Evolutionary conservation across 1,140 invertebrate species (phyloP).

Genomic region (Calephelis virginiensis): DNA sequence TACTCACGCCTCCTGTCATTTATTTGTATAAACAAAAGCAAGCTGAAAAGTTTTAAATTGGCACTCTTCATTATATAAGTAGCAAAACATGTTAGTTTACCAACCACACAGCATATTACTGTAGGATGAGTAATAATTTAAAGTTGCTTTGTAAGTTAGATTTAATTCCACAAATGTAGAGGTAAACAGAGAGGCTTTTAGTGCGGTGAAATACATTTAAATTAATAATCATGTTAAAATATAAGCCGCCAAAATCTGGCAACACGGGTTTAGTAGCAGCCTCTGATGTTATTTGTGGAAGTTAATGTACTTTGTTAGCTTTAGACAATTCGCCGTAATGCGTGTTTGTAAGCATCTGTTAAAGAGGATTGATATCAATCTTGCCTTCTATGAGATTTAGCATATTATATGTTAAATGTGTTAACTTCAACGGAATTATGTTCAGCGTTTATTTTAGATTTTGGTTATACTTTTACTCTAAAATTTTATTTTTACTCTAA

Average conservation of each 20-base stretch:
- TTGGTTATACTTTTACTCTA: too few relatives aligned
- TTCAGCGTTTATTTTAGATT: background rate
- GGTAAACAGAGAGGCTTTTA: slow-evolving; percentile 37
- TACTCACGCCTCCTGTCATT: too few relatives aligned
- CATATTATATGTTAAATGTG: background rate
- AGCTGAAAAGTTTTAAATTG: too few relatives aligned
- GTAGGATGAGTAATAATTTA: slow-evolving; percentile 15
- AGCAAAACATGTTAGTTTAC: background rate
- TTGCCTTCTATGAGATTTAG: slow-evolving; percentile 1
- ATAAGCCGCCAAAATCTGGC: slow-evolving; percentile 30
- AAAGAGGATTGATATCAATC: slow-evolving; percentile 10
- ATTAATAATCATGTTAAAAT: slow-evolving; percentile 47
- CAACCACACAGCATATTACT: background rate
- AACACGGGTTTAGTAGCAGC: slow-evolving; percentile 32
- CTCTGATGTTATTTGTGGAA: slow-evolving; percentile 34
- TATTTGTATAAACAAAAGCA: too few relatives aligned
- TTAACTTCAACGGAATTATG: background rate
- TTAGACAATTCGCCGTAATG: slow-evolving; percentile 10
- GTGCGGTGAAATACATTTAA: slow-evolving; percentile 36
- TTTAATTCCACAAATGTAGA: slow-evolving; percentile 36
- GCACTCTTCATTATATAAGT: background rate
- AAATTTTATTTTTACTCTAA: too few relatives aligned
- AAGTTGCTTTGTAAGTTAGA: slow-evolving; percentile 21
- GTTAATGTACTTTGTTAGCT: slow-evolving; percentile 14
- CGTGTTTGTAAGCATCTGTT: slow-evolving; percentile 11